Base-by-base conservation (phyloP, 2,113 vertebrate species). In the Eulemur rufifrons region DNA sequence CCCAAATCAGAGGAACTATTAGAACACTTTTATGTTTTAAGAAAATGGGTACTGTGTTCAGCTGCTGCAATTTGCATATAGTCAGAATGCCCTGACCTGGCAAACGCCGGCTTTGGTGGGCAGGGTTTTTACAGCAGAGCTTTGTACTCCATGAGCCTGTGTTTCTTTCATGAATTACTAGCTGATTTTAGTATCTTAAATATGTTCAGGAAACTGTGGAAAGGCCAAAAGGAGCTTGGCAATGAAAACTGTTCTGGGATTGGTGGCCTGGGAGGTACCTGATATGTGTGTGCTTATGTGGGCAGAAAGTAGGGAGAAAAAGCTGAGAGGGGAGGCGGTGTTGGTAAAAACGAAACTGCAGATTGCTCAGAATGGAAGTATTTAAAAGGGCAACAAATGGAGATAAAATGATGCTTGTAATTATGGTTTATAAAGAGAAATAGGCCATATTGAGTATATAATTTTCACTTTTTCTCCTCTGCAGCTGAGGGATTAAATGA, bases 11-110 rank as follows among this genome's bases (percentile, higher is more conserved):
- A 96, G 92, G 39, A 77, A 29, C 89, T 45, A 15, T 88, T 80
- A 85, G 56, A 93, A 74, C 23, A 76, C 37, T 88, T 92, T 61
- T 15, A 34, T 86, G 63, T 77, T 74, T 92, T 56, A 90, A 86
- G 83, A 86, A 96, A 84, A 82, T 34, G 50, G 68, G 64, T n/a
- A 3, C 45, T 23, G 11, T 56, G 63, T 76, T 86, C 50, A 54
- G 47, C 52, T 56, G 54, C 78, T 68, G 32, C 61, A 68, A 17
- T 95, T 96, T 90, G 83, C 17, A 37, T 94, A 2, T n/a, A 71
- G 96, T 97, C 86, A 94, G 78, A 94, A 32, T 87, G 93, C 52
- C 63, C 94, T 78, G 89, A 93, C 64, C 86, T 27, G 17, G 45
- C 74, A 17, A 47, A 73, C 15, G 21, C 68, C 52, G 82, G n/a